phyloP scores from a whole-genome alignment of 2,888 invertebrate species.

The Pandemis corylana region DNA sequence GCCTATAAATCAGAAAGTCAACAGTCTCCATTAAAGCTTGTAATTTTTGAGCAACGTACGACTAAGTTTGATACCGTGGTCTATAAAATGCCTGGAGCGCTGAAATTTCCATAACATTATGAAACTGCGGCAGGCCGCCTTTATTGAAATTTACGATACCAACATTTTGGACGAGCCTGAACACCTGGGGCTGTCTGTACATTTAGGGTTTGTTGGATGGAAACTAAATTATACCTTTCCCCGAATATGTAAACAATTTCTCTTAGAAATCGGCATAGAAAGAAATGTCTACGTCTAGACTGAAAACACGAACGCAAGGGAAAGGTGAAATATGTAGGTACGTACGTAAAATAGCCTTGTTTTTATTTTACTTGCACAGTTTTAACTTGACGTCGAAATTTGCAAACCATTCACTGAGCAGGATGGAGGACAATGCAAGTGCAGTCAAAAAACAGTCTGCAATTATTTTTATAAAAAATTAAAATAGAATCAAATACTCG shows the following conservation, averaged over 20 bases:
- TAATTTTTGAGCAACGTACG: neutral
- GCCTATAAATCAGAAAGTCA: neutral
- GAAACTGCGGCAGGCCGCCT: constrained; percentile 19
- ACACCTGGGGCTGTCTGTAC: constrained; percentile 27
- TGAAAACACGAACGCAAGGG: too few species aligned
- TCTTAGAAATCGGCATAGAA: too few species aligned
- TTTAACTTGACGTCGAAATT: too few species aligned
- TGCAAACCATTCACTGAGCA: too few species aligned
- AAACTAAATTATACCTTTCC: constrained; percentile 4
- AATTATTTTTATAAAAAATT: too few species aligned
- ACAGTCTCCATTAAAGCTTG: neutral
- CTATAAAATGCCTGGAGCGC: constrained; percentile 16
- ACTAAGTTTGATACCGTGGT: neutral
- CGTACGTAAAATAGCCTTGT: too few species aligned
- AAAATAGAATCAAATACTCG: too few species aligned
- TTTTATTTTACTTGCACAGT: too few species aligned
- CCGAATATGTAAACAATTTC: neutral
- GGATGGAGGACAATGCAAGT: too few species aligned
- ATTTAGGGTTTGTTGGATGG: neutral
- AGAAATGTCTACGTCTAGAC: too few species aligned
- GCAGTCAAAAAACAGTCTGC: too few species aligned
- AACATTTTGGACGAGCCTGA: constrained; percentile 12
- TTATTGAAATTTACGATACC: constrained; percentile 31
- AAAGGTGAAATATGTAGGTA: too few species aligned
- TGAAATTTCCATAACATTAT: constrained; percentile 36